Conservation (phyloP, 2,888 invertebrate genomes). For the Lypha dubia region DNA sequence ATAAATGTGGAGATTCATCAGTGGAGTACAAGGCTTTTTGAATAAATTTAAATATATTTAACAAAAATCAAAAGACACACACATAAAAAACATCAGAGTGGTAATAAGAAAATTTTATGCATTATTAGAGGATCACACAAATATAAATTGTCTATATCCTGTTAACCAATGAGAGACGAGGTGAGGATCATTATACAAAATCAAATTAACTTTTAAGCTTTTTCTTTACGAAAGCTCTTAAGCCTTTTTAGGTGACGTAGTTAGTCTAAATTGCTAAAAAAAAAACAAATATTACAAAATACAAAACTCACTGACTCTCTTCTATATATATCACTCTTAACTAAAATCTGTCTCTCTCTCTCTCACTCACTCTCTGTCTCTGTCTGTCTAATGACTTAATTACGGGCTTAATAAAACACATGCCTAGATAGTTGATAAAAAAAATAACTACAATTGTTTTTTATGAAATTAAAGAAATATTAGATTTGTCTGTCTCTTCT, state of each 20-base stretch:
- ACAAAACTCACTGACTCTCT: slow-evolving; percentile 71
- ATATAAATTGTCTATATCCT: slow-evolving; percentile 70
- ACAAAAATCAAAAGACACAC: slow-evolving; percentile 57
- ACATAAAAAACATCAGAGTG: slow-evolving; percentile 68
- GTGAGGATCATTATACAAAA: slow-evolving; percentile 73
- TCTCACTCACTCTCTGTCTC: slow-evolving; percentile 57
- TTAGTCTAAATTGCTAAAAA: slow-evolving; percentile 70
- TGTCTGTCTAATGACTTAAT: slow-evolving; percentile 59
- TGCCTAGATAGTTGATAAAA: slow-evolving; percentile 28
- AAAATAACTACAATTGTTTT: slow-evolving; percentile 54
- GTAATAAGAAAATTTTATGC: slow-evolving; percentile 70
- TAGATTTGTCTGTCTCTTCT: slow-evolving; percentile 45
- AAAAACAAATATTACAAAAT: slow-evolving; percentile 17
- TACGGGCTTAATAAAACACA: slow-evolving; percentile 21
- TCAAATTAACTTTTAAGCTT: slow-evolving; percentile 72
- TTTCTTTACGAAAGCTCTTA: slow-evolving; percentile 67
- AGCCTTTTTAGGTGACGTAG: slow-evolving; percentile 69
- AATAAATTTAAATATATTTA: slow-evolving; percentile 42
- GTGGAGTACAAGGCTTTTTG: slow-evolving; percentile 62
- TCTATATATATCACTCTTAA: slow-evolving; percentile 60
- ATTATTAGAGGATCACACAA: slow-evolving; percentile 71
- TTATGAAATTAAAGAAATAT: slow-evolving; percentile 43
- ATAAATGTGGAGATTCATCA: slow-evolving; percentile 68
- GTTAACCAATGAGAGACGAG: slow-evolving; percentile 73
- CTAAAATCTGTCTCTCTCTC: slow-evolving; percentile 60